Evolutionary conservation across 2,888 invertebrate species (phyloP).

Genomic region (Eledone cirrhosa): DNA sequence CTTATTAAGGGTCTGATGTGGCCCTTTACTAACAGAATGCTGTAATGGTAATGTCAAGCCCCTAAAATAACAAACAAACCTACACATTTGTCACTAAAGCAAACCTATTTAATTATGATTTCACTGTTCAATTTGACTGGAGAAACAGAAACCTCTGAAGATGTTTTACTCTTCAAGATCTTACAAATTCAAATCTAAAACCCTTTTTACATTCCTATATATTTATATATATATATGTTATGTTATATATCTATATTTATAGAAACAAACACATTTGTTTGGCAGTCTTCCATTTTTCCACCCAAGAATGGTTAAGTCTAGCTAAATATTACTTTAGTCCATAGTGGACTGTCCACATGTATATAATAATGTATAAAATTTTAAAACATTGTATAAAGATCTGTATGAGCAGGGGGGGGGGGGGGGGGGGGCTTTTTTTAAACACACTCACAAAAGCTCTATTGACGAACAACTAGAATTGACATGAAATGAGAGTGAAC

Average conservation of each 20-base stretch:
- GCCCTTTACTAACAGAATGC: too few relatives aligned
- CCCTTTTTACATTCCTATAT: constrained; percentile 25
- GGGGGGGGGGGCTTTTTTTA: too few relatives aligned
- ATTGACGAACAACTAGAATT: too few relatives aligned
- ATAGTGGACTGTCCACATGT: constrained; percentile 21
- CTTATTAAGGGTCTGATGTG: too few relatives aligned
- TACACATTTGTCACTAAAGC: too few relatives aligned
- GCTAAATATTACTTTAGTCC: constrained; percentile 24
- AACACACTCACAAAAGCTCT: too few relatives aligned
- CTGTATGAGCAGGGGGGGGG: too few relatives aligned
- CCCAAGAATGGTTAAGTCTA: background rate
- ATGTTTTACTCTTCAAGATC: constrained; percentile 3
- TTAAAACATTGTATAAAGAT: constrained; percentile 17
- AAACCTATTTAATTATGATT: too few relatives aligned
- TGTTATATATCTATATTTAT: background rate
- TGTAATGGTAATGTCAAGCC: background rate
- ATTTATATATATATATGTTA: constrained; percentile 22
- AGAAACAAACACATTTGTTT: constrained; percentile 5
- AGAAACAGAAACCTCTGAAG: background rate
- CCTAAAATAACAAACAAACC: background rate
- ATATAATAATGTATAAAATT: constrained; percentile 19
- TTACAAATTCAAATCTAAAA: background rate
- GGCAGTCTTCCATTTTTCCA: background rate
- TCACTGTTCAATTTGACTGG: background rate
- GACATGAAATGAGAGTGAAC: too few relatives aligned